Evolutionary conservation across 2,113 vertebrate genomes (phyloP), one percentile per base, ranked within the genome.

Genomic region (Zosterops hypoxanthus): DNA sequence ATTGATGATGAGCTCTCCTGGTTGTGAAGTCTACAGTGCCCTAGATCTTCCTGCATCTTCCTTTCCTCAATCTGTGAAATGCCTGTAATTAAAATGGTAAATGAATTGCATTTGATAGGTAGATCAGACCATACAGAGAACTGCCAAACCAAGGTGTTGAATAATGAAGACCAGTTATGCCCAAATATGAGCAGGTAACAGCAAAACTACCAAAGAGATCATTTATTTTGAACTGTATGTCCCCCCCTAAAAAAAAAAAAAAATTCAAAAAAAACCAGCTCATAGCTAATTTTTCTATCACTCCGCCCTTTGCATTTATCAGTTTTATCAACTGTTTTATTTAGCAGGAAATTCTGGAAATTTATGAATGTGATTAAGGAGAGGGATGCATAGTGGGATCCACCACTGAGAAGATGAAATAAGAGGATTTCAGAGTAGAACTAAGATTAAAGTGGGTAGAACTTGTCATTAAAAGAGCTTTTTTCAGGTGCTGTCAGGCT

Each of bases 191-290:
- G 46, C 57, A 76, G 53, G 5, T 39, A 64, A 60, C 28, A 83
- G 31, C 28, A 82, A 88, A 94, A 24, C 4, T 1, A 2, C 24
- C 18, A 8, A 44, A 87, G 56, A 25, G 8, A 55, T 36, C 0
- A 41, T 61, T 17, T 47, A 1, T 56, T 71, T 85, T 82, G 70
- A 82, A 76, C 65, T 18, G 4, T n/a, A 11, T 66, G 13, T 7
- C 25, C 18, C 21, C 14, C 36, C 36, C 36, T 39, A 21, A 69
- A 50, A 55, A 66, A 20, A 34, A 23, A 22, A 57, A 7, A 34
- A 34, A 34, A 34, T n/a, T 34, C 34, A 34, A 0, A 7, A 3
- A 10, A 57, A 55, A 16, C 0, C 8, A 50, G 3, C 5, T 14
- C 8, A 22, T 2, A 34, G 26, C 44, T 68, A 2, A 6, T 11